Evolutionary conservation across 2,113 vertebrate species (phyloP), one percentile per base, ranked within the genome.

Genomic region (Stercorarius parasiticus): DNA sequence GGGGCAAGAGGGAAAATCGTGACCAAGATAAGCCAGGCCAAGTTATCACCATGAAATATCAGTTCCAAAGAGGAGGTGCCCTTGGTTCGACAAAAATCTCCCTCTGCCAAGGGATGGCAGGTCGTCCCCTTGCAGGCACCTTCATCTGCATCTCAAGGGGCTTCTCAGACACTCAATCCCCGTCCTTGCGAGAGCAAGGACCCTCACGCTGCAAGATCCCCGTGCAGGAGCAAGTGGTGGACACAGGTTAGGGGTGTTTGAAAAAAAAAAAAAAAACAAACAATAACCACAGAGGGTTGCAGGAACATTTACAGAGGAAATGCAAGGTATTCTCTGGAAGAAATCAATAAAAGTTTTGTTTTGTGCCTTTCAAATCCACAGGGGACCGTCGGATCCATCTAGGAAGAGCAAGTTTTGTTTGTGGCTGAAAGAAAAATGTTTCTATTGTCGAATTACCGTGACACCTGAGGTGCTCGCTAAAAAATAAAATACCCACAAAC

Each of bases 291-390:
- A 73, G 11, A 10, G 32, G 29, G 9, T 15, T 78, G 8, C 16
- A 56, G 82, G 93, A 94, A 56, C 7, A 5, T 64, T 95, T 76
- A 82, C 14, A 76, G 73, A 90, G 53, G 66, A 89, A 91, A 93
- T 53, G 26, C 7, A 53, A 77, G 56, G 72, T 65, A 36, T 90
- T 92, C 50, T 86, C 74, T 26, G 11, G 34, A 59, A 90, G 71
- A 97, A 72, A 96, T 96, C 92, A 62, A 92, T 96, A 52, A 13
- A 90, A 86, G 49, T 95, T 96, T 91, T 78, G 86, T 65, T 94
- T 94, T 13, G 22, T 91, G 86, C 86, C 95, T 95, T 96, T 97
- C 84, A 95, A 94, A 86, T 71, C 89, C 29, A 10, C 71, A 82
- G 96, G 96, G 86, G 58, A 88, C 6, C 1, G 12, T 6, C 4